These are phyloP conservation scores for Mesochorus sp. DNA, from an alignment of 2,888 invertebrate genomes.

Conservation along the genomic window DNA sequence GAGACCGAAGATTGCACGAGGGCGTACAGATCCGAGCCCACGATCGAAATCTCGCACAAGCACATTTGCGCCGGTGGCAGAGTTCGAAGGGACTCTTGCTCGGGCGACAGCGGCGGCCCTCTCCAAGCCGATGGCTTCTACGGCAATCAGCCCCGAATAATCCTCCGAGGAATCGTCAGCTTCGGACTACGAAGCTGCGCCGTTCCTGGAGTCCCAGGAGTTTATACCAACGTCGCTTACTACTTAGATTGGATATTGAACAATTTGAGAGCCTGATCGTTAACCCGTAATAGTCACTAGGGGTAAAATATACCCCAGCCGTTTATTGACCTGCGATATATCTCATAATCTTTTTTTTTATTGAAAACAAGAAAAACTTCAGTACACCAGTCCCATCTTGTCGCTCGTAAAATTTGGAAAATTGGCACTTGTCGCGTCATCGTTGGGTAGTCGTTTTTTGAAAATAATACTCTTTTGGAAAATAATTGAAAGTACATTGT, in stretches of 20 bases:
- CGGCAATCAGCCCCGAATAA: conserved; percentile 49
- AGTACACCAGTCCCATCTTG: too few species aligned
- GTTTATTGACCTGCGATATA: too few species aligned
- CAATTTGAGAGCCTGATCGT: conserved; percentile 56
- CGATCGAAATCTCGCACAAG: conserved; percentile 53
- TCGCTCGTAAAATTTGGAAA: too few species aligned
- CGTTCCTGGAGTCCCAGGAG: conserved; percentile 61
- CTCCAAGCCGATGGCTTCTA: conserved; percentile 65
- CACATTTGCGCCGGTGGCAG: conserved; percentile 74
- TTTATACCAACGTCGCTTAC: conserved; percentile 68
- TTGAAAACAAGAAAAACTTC: too few species aligned
- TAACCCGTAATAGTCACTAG: too few species aligned
- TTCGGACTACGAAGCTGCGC: conserved; percentile 70
- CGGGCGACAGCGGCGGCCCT: conserved; percentile 74
- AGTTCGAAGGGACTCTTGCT: conserved; percentile 66
- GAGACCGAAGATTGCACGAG: conserved; percentile 50
- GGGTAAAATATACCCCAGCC: too few species aligned
- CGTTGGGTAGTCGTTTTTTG: too few species aligned
- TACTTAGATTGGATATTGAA: conserved; percentile 70
- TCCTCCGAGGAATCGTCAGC: conserved; percentile 71
- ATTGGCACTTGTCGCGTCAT: too few species aligned
- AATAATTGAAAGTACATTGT: too few species aligned
- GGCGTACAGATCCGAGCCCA: conserved; percentile 56
- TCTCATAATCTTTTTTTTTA: too few species aligned
- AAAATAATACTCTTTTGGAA: too few species aligned